Percentiles rank a stretch among this genome's conserved stretches.
Evolutionary conservation across 2,113 vertebrate species (phyloP).

Genomic region (Dendropsophus ebraccatus): DNA sequence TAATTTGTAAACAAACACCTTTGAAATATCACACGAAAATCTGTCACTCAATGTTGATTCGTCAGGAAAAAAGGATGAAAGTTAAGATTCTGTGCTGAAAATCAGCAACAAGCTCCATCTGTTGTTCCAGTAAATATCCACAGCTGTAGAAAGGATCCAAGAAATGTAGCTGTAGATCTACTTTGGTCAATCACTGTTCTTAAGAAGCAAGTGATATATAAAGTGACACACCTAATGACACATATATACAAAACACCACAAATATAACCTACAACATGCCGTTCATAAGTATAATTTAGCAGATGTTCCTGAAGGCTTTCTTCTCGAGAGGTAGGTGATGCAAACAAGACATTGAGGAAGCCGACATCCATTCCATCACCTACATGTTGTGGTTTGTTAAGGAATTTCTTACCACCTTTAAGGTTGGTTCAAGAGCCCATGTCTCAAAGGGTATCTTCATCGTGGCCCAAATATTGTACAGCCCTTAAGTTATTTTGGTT

Average conservation of each 20-base stretch:
- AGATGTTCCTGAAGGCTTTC: conserved; percentile 70
- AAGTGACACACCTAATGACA: conserved; percentile 75
- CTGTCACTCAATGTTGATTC: conserved; percentile 65
- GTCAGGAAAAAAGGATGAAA: conserved; percentile 59
- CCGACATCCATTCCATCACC: conserved; percentile 30
- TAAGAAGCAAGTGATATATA: conserved; percentile 74
- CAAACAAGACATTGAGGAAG: conserved; percentile 67
- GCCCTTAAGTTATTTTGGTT: conserved; percentile 70
- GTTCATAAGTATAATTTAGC: conserved; percentile 63
- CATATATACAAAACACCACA: conserved; percentile 76
- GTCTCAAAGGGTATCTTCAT: conserved; percentile 68
- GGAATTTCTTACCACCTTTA: conserved; percentile 60
- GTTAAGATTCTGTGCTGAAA: neutral
- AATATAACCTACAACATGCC: conserved; percentile 71
- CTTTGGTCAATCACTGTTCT: conserved; percentile 78
- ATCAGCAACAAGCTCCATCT: conserved; percentile 72
- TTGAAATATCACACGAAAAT: conserved; percentile 61
- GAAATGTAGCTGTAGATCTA: conserved; percentile 71
- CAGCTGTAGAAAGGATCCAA: conserved; percentile 65
- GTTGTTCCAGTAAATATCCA: conserved; percentile 78
- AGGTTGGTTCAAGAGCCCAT: conserved; percentile 63
- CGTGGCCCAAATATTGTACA: conserved; percentile 74
- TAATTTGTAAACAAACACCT: conserved; percentile 30
- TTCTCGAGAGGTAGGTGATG: conserved; percentile 80
- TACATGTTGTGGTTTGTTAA: conserved; percentile 59